A percentile compares a stretch with the other conserved stretches of the same genome.
phyloP scores from a whole-genome alignment of 2,797 vertebrate species.

The Thripadectes ignobilis region DNA sequence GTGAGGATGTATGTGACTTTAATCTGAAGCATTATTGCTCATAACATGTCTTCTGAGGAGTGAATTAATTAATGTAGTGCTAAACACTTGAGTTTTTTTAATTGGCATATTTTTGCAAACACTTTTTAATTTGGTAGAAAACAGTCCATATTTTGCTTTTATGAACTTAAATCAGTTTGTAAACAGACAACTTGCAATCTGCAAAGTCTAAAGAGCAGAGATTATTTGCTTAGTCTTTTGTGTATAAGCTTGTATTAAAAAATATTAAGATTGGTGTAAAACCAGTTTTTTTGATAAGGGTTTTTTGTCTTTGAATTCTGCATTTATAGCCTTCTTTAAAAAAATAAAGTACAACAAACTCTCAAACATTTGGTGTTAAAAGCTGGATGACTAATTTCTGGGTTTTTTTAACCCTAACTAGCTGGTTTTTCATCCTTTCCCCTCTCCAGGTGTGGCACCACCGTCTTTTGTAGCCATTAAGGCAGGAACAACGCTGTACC shows the following conservation, averaged over 20 bases:
- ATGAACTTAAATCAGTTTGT: neutral
- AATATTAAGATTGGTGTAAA: neutral
- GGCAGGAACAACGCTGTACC: slow-evolving; percentile 96
- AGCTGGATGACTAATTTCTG: neutral
- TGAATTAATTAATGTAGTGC: neutral
- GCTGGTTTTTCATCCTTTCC: neutral
- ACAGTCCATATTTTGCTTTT: neutral
- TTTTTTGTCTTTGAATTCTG: neutral
- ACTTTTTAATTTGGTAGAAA: neutral
- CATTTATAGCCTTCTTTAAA: neutral
- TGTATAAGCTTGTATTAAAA: neutral
- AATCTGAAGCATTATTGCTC: neutral
- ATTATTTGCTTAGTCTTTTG: neutral
- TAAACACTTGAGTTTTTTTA: neutral
- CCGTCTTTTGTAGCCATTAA: slow-evolving; percentile 98
- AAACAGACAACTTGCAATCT: neutral
- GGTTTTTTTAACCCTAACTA: neutral
- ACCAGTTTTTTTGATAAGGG: accelerated
- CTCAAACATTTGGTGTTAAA: neutral
- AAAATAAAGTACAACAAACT: neutral
- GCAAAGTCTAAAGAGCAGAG: neutral
- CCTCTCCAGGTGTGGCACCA: slow-evolving; percentile 87
- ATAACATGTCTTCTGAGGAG: neutral
- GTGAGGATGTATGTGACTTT: neutral
- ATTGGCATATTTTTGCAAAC: neutral